Conservation (phyloP, 2,797 vertebrate genomes). For the Halcyon chelicuti region DNA sequence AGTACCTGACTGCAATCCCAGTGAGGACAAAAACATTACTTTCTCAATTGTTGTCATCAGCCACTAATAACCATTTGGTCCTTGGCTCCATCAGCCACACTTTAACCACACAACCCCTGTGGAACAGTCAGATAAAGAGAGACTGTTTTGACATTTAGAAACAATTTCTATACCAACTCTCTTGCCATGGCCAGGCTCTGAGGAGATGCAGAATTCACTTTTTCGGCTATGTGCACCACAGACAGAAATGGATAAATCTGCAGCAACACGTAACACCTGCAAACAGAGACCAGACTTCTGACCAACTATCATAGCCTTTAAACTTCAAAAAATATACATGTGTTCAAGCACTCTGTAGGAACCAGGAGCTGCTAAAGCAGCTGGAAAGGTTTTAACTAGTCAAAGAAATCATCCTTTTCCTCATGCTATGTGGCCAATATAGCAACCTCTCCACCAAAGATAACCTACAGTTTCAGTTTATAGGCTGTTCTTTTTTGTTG, state of each 20-base stretch:
- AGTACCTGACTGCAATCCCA: neutral
- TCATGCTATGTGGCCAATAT: neutral
- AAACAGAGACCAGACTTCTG: neutral
- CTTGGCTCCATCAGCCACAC: conserved; percentile 79
- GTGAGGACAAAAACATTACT: conserved; percentile 79
- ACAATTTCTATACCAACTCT: neutral
- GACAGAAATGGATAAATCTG: neutral
- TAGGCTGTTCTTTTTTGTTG: fast-evolving
- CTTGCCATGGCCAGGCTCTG: neutral
- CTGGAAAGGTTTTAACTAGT: neutral
- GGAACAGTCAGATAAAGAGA: neutral
- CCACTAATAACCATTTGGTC: conserved; percentile 83
- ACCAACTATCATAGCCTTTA: neutral
- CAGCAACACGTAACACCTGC: neutral
- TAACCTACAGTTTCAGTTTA: neutral
- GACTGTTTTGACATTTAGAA: conserved; percentile 33
- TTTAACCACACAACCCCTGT: conserved; percentile 30
- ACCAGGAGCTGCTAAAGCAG: neutral
- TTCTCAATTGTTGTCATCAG: conserved; percentile 83
- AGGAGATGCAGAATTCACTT: neutral
- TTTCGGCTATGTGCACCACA: neutral
- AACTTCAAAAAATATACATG: fast-evolving
- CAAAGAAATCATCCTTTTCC: neutral
- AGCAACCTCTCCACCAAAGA: neutral
- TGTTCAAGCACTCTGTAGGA: neutral